Base-by-base conservation (phyloP, 23 tunicate species). In the Trididemnum clinides region DNA sequence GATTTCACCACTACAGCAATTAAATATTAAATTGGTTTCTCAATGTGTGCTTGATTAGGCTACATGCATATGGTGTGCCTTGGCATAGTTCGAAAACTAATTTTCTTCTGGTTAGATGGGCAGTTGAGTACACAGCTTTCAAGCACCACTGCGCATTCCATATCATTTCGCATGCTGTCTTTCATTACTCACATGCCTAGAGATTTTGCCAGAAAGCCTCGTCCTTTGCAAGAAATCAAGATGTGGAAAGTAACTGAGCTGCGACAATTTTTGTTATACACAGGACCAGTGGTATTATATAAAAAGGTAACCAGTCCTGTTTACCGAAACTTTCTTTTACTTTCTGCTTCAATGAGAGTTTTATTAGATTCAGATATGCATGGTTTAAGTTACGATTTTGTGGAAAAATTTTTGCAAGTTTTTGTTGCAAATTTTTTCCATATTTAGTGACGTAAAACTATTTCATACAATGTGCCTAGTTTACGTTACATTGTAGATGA, bases 171-270 rank as follows among this genome's bases (percentile, higher is more conserved):
- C 6, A 0, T 85, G 6, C 0, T 57, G 27, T 23, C 35, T 15
- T n/a, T 85, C 1, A 36, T 25, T 4, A 51, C 79, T 34, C 74
- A 59, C 36, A 57, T 85, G 35, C 65, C 88, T 2, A 44, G 58
- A 51, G 82, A 85, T 21, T 73, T 85, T 74, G n/a, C 33, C 23
- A 78, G 82, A 36, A 74, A 74, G 35, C 32, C 64, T 3, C 26
- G 82, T 34, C 19, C 71, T 15, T 26, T 73, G 0, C 32, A 82
- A 0, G 88, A 85, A 19, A 29, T 85, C 6, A 57, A 58, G 1
- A 28, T 50, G 57, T 85, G 88, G 88, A 85, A 85, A 37, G 88
- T 82, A 7, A 54, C 88, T 34, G 88, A 85, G 26, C 62, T 72
- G 35, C 59, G 88, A 1, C 71, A 28, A 20, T 73, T 85, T 83